phyloP scores from a whole-genome alignment of 1,140 invertebrate species.

The Drosophila rhopaloa region DNA sequence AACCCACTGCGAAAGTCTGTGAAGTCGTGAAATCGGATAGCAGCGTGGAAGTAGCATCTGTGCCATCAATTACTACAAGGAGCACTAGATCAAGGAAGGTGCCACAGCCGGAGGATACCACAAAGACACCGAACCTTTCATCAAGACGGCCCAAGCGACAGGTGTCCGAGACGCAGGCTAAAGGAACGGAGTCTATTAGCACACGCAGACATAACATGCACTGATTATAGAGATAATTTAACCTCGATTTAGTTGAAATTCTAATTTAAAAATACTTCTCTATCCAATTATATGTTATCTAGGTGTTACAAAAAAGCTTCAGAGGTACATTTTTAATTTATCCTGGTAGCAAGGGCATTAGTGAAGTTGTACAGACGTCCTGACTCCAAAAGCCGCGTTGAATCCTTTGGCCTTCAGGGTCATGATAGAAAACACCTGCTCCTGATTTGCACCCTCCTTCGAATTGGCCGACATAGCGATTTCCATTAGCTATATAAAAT shows the following conservation, averaged over 20 bases:
- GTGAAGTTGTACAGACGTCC: constrained; percentile 40
- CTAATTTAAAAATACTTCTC: constrained; percentile 4
- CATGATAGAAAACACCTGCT: constrained; percentile 86
- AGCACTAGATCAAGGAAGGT: neutral
- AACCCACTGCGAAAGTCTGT: neutral
- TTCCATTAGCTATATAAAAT: constrained; percentile 85
- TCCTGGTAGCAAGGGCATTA: constrained; percentile 30
- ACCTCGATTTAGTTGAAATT: constrained; percentile 8
- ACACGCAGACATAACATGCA: constrained; percentile 38
- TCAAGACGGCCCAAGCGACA: constrained; percentile 4
- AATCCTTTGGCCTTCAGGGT: constrained; percentile 85
- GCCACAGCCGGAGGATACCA: constrained; percentile 13
- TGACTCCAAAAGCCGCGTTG: constrained; percentile 86
- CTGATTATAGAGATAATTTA: constrained; percentile 16
- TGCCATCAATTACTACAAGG: neutral
- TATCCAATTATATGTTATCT: constrained; percentile 13
- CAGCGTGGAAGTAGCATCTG: neutral
- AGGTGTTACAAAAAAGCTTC: neutral
- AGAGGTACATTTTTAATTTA: neutral
- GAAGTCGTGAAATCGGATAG: neutral
- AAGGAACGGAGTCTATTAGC: constrained; percentile 12
- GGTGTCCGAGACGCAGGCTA: constrained; percentile 1
- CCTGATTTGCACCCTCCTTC: constrained; percentile 86
- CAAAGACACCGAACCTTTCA: constrained; percentile 18
- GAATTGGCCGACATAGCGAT: constrained; percentile 87